phyloP scores from a whole-genome alignment of 2,113 vertebrate genomes.

The Todiramphus chloris region DNA sequence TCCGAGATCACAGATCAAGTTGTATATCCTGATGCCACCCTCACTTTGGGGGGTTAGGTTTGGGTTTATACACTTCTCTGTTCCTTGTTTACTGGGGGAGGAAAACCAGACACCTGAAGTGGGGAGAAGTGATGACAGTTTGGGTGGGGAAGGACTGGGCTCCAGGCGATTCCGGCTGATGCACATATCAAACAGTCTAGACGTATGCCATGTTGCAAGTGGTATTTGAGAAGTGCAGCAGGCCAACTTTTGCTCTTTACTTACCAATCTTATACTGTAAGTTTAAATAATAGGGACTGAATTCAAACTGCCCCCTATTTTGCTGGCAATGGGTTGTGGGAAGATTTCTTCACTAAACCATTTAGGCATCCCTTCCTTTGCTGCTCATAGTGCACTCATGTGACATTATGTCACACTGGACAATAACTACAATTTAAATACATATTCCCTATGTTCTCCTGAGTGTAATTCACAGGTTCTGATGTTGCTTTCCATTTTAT shows the following conservation, averaged over 20 bases:
- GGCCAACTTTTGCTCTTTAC: background rate
- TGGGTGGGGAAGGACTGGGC: background rate
- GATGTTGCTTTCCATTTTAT: background rate
- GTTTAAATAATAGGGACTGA: background rate
- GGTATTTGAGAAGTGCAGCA: background rate
- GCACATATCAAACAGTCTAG: rapidly evolving
- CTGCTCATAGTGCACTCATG: background rate
- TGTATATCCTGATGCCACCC: background rate
- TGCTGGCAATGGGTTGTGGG: background rate
- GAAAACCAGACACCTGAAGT: background rate
- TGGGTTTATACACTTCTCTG: background rate
- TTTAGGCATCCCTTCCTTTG: background rate
- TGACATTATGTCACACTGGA: background rate
- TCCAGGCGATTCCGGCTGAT: background rate
- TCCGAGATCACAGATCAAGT: constrained; percentile 40
- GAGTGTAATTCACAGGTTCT: background rate
- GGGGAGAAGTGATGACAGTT: background rate
- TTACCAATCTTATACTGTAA: background rate
- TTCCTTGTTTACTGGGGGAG: background rate
- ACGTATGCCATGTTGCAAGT: background rate
- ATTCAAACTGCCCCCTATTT: background rate
- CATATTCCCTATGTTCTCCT: background rate
- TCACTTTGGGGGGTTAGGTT: background rate
- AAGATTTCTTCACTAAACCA: background rate
- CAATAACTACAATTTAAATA: background rate